Conservation (phyloP, 2,797 vertebrate genomes). For the Lutjanus campechanus region DNA sequence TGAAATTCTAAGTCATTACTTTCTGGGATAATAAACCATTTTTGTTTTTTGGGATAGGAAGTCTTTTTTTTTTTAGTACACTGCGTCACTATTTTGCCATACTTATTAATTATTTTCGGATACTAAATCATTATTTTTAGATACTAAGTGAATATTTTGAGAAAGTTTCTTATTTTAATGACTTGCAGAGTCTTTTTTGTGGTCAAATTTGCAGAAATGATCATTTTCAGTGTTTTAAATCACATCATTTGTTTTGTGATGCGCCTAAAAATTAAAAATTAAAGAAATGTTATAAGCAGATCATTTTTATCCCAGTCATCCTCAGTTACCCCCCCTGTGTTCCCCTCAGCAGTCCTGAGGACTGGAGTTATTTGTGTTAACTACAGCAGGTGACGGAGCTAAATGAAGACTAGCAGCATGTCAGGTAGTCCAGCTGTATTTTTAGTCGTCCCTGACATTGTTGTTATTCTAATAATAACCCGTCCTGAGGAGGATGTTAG, state of each 20-base stretch:
- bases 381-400: conserved; percentile 5
- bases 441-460: conserved; percentile 32
- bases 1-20: too few relatives aligned
- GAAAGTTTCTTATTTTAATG: too few relatives aligned
- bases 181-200: too few relatives aligned
- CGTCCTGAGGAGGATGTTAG: conserved; percentile 32
- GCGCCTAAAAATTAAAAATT: not conserved
- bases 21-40: too few relatives aligned
- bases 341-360: not conserved
- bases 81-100: too few relatives aligned
- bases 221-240: not conserved
- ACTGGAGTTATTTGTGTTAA: conserved; percentile 17
- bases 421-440: conserved; percentile 22
- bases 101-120: too few relatives aligned
- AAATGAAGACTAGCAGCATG: conserved; percentile 25
- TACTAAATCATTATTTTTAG: too few relatives aligned
- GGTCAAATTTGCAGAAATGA: too few relatives aligned
- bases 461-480: conserved; percentile 49
- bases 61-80: too few relatives aligned
- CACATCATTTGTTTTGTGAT: not conserved
- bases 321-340: not conserved
- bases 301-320: conserved; percentile 30
- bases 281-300: conserved; percentile 32
- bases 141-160: too few relatives aligned
- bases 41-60: too few relatives aligned